These are phyloP conservation scores for Thymallus thymallus DNA, from an alignment of 2,113 vertebrate species.

Conservation along the genomic window DNA sequence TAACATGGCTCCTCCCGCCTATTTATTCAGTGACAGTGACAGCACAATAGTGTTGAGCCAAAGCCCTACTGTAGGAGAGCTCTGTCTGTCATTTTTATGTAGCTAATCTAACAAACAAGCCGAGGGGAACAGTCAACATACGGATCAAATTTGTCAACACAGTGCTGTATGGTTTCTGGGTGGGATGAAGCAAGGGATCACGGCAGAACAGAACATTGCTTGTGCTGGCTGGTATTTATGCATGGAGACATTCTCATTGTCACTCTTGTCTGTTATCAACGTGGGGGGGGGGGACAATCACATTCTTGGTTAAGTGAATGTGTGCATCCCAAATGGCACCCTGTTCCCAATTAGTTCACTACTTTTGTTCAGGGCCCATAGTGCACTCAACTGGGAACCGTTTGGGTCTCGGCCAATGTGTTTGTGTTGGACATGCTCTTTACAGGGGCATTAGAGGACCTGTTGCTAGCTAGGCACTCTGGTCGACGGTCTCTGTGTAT, in stretches of 20 bases:
- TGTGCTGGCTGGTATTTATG: background rate
- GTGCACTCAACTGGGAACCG: no score
- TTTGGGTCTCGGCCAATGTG: background rate
- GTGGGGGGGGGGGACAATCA: slow-evolving; percentile 15
- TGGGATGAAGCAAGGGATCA: background rate
- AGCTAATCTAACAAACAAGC: slow-evolving; percentile 25
- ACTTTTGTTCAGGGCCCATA: no score
- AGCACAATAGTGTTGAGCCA: slow-evolving; percentile 27
- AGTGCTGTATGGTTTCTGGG: slow-evolving; percentile 7
- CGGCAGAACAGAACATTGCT: no score
- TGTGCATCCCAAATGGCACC: no score
- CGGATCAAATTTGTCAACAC: slow-evolving; percentile 49
- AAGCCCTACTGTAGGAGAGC: slow-evolving; percentile 18
- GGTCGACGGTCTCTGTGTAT: background rate
- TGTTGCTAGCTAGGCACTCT: slow-evolving; percentile 25
- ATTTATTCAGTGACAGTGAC: slow-evolving; percentile 16
- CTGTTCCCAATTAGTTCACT: no score
- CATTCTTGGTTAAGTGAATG: slow-evolving; percentile 47
- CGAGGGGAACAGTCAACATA: slow-evolving; percentile 29
- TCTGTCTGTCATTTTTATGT: slow-evolving; percentile 35
- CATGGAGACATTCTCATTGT: background rate
- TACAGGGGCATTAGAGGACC: slow-evolving; percentile 19
- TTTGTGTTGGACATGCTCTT: slow-evolving; percentile 11
- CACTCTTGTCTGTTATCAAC: slow-evolving; percentile 12
- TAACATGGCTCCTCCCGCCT: slow-evolving; percentile 9